phyloP scores from a whole-genome alignment of 2,888 invertebrate genomes.

The Drosophila demipolita region DNA sequence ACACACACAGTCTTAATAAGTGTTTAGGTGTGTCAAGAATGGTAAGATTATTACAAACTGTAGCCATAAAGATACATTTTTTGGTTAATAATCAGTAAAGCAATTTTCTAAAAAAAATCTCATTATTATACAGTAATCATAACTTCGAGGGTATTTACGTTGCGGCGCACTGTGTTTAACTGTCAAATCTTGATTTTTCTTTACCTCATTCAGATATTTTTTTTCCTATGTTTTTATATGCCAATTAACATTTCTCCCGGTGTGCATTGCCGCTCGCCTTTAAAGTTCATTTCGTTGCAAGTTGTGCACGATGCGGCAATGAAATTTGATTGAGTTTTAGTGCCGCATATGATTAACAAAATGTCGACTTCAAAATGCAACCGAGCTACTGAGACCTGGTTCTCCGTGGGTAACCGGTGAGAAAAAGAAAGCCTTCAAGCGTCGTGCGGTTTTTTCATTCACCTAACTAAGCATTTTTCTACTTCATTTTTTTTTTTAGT shows the following conservation, averaged over 20 bases:
- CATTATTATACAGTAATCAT: neutral
- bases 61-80: neutral
- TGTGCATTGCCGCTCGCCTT: constrained; percentile 45
- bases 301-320: constrained; percentile 51
- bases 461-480: neutral
- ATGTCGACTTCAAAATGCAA: constrained; percentile 41
- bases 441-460: constrained; percentile 19
- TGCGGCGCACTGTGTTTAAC: neutral
- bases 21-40: neutral
- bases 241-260: constrained; percentile 42
- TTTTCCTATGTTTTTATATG: constrained; percentile 36
- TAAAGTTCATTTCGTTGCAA: constrained; percentile 52
- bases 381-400: constrained; percentile 3
- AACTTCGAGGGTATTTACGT: constrained; percentile 9
- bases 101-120: neutral
- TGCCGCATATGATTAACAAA: constrained; percentile 73
- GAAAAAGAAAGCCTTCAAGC: constrained; percentile 35
- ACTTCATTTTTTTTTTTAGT: constrained; percentile 2
- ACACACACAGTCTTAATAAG: neutral
- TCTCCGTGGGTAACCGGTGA: constrained; percentile 23
- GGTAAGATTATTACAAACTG: too few relatives aligned
- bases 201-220: constrained; percentile 23
- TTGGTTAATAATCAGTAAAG: neutral
- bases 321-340: constrained; percentile 76
- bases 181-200: constrained; percentile 14